A percentile compares a stretch with the other conserved stretches of the same genome.
phyloP scores from a whole-genome alignment of 37 sponge, comb jelly and placozoan genomes.

The Cladorhizidae sp. region DNA sequence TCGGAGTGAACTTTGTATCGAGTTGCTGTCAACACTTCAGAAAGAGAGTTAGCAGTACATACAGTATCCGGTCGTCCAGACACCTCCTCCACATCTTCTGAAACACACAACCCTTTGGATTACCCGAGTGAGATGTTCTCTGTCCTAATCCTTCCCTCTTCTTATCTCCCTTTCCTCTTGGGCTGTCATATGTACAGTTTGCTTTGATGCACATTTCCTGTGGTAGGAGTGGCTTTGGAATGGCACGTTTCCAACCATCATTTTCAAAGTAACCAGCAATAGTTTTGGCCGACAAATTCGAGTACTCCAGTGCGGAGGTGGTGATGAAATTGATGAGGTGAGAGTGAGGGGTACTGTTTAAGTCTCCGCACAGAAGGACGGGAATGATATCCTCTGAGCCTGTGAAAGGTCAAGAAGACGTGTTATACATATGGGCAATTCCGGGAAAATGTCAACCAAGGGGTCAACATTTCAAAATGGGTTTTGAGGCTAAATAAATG shows the following conservation, averaged over 20 bases:
- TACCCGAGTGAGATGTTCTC: not conserved
- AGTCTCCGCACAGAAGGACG: conserved; percentile 83
- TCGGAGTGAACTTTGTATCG: not conserved
- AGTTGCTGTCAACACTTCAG: too few relatives aligned
- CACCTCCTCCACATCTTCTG: not conserved
- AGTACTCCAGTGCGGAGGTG: conserved; percentile 70
- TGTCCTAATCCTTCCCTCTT: not conserved
- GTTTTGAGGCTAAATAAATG: too few relatives aligned
- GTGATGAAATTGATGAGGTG: conserved; percentile 74
- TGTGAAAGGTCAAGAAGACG: too few relatives aligned
- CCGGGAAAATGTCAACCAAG: too few relatives aligned
- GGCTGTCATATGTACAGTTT: conserved; percentile 66
- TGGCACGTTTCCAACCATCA: conserved; percentile 9
- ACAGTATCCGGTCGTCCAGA: not conserved
- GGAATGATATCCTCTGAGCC: conserved; percentile 9
- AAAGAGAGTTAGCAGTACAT: too few relatives aligned
- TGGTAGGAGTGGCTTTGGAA: conserved; percentile 77
- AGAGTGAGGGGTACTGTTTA: conserved; percentile 80
- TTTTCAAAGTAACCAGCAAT: conserved; percentile 67
- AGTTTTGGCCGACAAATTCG: conserved; percentile 43
- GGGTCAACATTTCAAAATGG: too few relatives aligned
- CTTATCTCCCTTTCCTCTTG: too few relatives aligned
- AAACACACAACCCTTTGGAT: not conserved
- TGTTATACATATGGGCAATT: too few relatives aligned
- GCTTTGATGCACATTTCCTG: conserved; percentile 36